These are phyloP conservation scores for Phocoena sinus DNA, from an alignment of 2,113 vertebrate species.

Conservation along the genomic window DNA sequence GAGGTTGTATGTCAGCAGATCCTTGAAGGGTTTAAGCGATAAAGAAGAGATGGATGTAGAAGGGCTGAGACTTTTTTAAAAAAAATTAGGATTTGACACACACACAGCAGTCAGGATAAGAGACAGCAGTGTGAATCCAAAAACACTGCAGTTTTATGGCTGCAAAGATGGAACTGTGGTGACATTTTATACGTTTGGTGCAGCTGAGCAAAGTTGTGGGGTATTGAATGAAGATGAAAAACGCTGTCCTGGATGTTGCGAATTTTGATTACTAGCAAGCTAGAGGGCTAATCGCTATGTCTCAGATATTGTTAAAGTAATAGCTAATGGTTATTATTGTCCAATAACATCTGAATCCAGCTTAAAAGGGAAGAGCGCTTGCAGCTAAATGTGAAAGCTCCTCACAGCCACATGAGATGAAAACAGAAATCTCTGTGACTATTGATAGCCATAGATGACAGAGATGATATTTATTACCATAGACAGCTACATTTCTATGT, in stretches of 20 bases:
- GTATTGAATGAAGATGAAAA: not conserved
- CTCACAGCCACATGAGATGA: slow-evolving; percentile 58
- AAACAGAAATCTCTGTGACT: slow-evolving; percentile 68
- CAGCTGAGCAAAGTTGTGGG: not conserved
- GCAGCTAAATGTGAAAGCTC: slow-evolving; percentile 77
- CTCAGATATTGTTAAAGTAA: slow-evolving; percentile 68
- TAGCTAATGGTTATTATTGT: slow-evolving; percentile 71
- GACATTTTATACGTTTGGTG: not conserved
- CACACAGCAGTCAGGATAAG: not conserved
- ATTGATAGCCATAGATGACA: slow-evolving; percentile 74
- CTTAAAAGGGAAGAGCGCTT: slow-evolving; percentile 71
- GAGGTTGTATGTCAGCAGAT: not conserved
- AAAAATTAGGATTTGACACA: not conserved
- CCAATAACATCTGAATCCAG: slow-evolving; percentile 67
- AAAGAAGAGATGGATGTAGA: not conserved
- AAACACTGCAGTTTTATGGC: not conserved
- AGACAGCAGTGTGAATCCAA: not conserved
- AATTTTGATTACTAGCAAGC: slow-evolving; percentile 40
- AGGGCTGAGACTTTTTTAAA: not conserved
- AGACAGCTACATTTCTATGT: slow-evolving; percentile 75
- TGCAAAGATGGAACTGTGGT: not conserved
- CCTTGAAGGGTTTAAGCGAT: not conserved
- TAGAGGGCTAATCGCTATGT: not conserved
- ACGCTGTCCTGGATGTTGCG: not conserved
- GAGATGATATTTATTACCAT: slow-evolving; percentile 73